phyloP scores from a whole-genome alignment of 2,113 vertebrate species.

The Cinclus cinclus region DNA sequence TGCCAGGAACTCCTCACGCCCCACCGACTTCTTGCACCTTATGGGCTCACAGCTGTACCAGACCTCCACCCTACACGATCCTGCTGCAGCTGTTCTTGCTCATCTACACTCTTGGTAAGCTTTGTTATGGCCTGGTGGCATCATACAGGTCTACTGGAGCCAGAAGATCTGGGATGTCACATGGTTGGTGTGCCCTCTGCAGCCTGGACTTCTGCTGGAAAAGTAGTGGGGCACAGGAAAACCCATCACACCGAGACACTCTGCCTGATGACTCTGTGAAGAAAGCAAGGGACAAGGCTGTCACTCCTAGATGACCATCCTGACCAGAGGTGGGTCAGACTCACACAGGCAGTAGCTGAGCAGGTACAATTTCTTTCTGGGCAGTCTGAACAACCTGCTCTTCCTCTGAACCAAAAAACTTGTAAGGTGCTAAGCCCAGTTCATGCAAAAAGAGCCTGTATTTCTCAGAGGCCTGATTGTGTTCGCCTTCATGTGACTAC shows the following conservation, averaged over 20 bases:
- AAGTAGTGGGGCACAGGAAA: background rate
- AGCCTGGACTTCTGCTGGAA: background rate
- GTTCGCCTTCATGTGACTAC: background rate
- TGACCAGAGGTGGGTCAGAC: background rate
- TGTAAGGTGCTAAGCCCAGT: background rate
- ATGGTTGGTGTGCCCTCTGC: background rate
- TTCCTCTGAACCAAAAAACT: background rate
- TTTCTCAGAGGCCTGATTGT: background rate
- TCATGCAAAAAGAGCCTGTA: background rate
- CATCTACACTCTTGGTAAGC: background rate
- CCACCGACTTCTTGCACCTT: background rate
- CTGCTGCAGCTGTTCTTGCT: background rate
- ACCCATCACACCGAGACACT: background rate
- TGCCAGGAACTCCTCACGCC: background rate
- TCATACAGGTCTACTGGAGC: background rate
- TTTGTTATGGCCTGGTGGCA: background rate
- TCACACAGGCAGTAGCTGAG: background rate
- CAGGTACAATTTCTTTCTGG: background rate
- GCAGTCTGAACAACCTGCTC: background rate
- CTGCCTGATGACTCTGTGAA: background rate
- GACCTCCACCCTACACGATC: background rate
- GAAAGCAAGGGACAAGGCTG: slow-evolving; percentile 2
- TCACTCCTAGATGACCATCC: background rate
- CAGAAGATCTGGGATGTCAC: background rate
- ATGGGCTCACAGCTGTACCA: background rate